A percentile compares a stretch with the other conserved stretches of the same genome.
These are phyloP conservation scores for Erpornis zantholeuca DNA, from an alignment of 2,113 vertebrate species.

Conservation along the genomic window DNA sequence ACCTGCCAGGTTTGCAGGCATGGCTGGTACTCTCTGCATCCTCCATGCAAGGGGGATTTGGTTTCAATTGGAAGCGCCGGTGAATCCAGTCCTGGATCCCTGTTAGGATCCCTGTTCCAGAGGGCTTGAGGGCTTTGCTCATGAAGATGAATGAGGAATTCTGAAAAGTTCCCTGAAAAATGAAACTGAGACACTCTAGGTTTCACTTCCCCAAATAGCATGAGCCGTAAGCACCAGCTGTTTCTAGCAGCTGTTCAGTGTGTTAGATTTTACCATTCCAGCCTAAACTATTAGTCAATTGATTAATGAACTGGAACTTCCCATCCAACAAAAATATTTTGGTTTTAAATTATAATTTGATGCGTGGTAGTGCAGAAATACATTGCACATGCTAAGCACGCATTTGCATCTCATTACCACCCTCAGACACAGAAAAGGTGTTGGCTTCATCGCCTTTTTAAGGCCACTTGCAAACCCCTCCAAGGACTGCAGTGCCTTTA, in stretches of 20 bases:
- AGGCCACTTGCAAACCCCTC: neutral
- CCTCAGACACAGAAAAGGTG: neutral
- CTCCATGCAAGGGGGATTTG: neutral
- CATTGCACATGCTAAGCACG: neutral
- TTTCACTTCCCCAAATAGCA: neutral
- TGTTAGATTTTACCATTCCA: neutral
- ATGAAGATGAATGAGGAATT: neutral
- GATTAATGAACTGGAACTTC: constrained; percentile 52
- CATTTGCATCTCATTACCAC: neutral
- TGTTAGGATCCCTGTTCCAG: neutral
- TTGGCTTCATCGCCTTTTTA: neutral
- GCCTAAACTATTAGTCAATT: constrained; percentile 39
- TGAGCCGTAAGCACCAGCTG: neutral
- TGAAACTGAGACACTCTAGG: neutral
- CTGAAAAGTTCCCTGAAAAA: neutral
- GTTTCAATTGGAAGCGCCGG: neutral
- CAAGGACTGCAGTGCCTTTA: neutral
- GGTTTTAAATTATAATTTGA: constrained; percentile 43
- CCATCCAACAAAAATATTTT: constrained; percentile 46
- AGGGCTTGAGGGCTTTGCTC: neutral
- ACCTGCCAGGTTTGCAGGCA: neutral
- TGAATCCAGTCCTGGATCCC: neutral
- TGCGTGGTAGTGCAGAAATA: neutral
- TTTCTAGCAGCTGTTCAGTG: constrained; percentile 19
- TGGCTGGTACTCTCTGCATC: neutral